Evolutionary conservation across 2,113 vertebrate genomes (phyloP).

Genomic region (Himantopus leucocephalus): DNA sequence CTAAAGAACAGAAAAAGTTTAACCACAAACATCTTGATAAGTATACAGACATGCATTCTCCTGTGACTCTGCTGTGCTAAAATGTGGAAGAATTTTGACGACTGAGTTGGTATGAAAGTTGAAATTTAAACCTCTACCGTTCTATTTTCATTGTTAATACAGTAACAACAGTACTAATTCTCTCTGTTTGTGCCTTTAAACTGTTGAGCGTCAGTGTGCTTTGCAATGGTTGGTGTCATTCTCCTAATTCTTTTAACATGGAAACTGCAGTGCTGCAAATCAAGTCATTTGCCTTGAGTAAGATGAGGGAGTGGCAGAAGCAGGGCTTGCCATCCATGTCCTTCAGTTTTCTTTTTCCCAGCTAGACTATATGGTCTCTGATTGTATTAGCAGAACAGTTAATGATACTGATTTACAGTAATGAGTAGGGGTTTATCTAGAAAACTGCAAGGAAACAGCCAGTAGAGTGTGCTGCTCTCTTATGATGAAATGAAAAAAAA

Average conservation of each 20-base stretch:
- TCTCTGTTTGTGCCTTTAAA: background rate
- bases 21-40: conserved; percentile 49
- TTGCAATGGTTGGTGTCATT: background rate
- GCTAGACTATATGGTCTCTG: background rate
- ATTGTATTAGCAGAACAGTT: background rate
- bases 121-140: background rate
- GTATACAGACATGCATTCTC: conserved; percentile 1
- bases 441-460: conserved; percentile 43
- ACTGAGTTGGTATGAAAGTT: background rate
- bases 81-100: background rate
- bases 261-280: background rate
- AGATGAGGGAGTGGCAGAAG: background rate
- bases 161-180: background rate
- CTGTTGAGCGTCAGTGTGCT: background rate
- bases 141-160: background rate
- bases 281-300: background rate
- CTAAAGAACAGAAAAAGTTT: background rate
- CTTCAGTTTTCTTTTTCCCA: background rate
- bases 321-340: background rate
- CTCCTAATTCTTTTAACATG: background rate
- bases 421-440: background rate
- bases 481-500: background rate
- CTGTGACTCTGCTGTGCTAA: background rate
- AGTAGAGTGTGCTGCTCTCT: conserved; percentile 74
- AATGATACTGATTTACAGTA: background rate